These are phyloP conservation scores for Orgyia antiqua DNA, from an alignment of 2,888 invertebrate genomes.

Conservation along the genomic window DNA sequence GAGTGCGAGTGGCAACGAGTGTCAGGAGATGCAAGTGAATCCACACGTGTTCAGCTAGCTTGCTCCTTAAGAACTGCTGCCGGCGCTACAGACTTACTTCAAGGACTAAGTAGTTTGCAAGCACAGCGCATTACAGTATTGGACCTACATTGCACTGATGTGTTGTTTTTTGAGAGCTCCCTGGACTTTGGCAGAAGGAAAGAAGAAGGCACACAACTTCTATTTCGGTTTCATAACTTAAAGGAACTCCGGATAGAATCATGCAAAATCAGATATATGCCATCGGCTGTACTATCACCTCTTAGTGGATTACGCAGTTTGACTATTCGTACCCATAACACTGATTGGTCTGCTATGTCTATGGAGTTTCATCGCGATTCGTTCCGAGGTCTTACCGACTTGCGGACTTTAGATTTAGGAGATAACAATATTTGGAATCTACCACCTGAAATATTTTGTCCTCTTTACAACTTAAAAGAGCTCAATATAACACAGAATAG, in stretches of 20 bases:
- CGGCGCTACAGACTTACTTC: slow-evolving; percentile 81
- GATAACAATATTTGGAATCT: slow-evolving; percentile 88
- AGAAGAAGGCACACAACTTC: slow-evolving; percentile 75
- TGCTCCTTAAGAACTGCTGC: slow-evolving; percentile 83
- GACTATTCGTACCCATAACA: slow-evolving; percentile 85
- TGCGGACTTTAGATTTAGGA: slow-evolving; percentile 83
- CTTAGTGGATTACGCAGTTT: slow-evolving; percentile 82
- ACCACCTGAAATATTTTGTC: slow-evolving; percentile 85
- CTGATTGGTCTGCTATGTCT: slow-evolving; percentile 88
- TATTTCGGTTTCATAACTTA: slow-evolving; percentile 81
- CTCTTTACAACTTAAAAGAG: slow-evolving; percentile 81
- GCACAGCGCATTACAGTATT: slow-evolving; percentile 83
- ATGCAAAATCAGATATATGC: slow-evolving; percentile 87
- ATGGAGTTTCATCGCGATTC: slow-evolving; percentile 86
- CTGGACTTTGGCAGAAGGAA: slow-evolving; percentile 77
- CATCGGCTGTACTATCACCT: slow-evolving; percentile 82
- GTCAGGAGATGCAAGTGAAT: slow-evolving; percentile 72
- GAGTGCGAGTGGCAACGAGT: slow-evolving; percentile 85
- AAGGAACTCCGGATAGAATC: slow-evolving; percentile 84
- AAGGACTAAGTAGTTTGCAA: slow-evolving; percentile 80
- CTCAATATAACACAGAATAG: slow-evolving; percentile 87
- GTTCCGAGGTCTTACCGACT: slow-evolving; percentile 82
- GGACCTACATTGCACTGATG: slow-evolving; percentile 84
- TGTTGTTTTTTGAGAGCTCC: slow-evolving; percentile 84
- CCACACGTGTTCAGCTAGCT: slow-evolving; percentile 78